Conservation (phyloP, 2,888 invertebrate species). For the Ectropis crepuscularia region DNA sequence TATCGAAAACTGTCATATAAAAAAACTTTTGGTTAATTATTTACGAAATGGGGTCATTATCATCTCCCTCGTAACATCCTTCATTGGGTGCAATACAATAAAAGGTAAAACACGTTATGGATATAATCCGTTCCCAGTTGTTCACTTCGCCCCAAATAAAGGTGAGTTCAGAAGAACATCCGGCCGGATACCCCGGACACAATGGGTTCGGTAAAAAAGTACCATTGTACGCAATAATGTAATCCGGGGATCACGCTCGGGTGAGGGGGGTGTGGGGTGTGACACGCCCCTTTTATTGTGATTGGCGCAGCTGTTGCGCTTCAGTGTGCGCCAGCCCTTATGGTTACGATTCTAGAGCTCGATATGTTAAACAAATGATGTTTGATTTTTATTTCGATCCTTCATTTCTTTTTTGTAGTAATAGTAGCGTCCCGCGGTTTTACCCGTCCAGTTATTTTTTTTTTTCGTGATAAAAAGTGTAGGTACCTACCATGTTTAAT, state of each 20-base stretch:
- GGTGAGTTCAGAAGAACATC: constrained; percentile 78
- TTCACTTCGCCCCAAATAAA: constrained; percentile 76
- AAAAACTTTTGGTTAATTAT: too few species aligned
- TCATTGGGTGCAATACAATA: constrained; percentile 38
- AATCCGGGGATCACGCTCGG: constrained; percentile 75
- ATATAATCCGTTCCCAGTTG: constrained; percentile 72
- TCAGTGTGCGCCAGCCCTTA: constrained; percentile 66
- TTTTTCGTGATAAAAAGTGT: too few species aligned
- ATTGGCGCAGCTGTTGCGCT: constrained; percentile 82
- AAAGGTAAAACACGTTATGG: constrained; percentile 40
- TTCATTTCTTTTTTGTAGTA: too few species aligned
- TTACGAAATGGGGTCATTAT: background rate
- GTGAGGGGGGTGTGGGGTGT: constrained; percentile 57
- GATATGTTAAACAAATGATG: background rate
- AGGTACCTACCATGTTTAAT: too few species aligned
- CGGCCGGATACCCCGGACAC: constrained; percentile 83
- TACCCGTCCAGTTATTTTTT: too few species aligned
- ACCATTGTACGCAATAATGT: constrained; percentile 81
- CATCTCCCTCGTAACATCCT: constrained; percentile 10
- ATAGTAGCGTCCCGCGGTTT: too few species aligned
- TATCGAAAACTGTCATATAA: too few species aligned
- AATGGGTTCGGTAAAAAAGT: constrained; percentile 79
- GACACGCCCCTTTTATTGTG: constrained; percentile 81
- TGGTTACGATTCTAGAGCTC: constrained; percentile 47
- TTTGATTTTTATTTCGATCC: too few species aligned